Conservation (phyloP, 2,797 vertebrate genomes). For the Pogonophryne albipinna region DNA sequence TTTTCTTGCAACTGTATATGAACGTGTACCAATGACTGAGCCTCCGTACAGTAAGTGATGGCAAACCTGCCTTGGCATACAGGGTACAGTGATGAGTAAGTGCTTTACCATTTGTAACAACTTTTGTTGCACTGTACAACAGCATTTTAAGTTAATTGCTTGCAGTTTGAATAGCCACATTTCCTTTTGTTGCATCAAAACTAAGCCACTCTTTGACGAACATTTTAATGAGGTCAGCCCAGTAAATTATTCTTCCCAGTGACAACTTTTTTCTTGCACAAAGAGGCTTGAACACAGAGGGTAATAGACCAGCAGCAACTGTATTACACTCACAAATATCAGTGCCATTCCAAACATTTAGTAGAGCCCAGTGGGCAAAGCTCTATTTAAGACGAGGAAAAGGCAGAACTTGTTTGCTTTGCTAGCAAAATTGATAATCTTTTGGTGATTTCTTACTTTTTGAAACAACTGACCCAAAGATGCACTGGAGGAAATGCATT, state of each 20-base stretch:
- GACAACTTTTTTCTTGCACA: slow-evolving; percentile 7
- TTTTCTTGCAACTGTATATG: too few species aligned
- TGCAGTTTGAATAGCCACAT: neutral
- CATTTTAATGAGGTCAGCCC: neutral
- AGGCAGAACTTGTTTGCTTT: neutral
- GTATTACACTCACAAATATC: neutral
- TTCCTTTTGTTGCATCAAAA: neutral
- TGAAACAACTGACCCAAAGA: neutral
- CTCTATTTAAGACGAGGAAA: neutral
- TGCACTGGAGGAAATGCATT: neutral
- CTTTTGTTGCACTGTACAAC: neutral
- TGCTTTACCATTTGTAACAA: too few species aligned
- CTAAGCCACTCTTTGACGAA: neutral
- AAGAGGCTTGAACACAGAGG: neutral
- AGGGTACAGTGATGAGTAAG: too few species aligned
- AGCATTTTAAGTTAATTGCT: neutral
- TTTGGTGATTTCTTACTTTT: slow-evolving; percentile 2
- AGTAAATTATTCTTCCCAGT: neutral
- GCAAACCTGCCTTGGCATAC: too few species aligned
- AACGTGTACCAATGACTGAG: too few species aligned
- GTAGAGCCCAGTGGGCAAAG: neutral
- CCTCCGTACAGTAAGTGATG: too few species aligned
- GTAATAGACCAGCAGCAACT: neutral
- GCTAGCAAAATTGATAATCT: neutral
- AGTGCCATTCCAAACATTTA: neutral